Conservation (phyloP, 2,113 vertebrate genomes). For the Callipepla californica region DNA sequence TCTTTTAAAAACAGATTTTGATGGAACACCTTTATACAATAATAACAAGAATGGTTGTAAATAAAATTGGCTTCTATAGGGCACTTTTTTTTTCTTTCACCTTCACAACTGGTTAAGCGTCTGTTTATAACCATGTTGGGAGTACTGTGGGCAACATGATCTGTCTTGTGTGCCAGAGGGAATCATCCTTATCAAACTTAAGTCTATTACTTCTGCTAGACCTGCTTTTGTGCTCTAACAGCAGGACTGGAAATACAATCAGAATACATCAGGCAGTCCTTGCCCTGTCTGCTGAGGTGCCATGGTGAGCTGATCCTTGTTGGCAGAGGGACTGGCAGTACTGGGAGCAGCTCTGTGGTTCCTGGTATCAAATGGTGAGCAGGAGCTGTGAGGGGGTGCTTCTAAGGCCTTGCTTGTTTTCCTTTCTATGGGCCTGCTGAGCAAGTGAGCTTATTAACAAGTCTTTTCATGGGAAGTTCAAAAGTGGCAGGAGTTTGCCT, state of each 20-base stretch:
- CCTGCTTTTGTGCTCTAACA: not conserved
- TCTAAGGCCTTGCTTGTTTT: not conserved
- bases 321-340: rapidly evolving
- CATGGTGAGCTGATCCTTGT: not conserved
- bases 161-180: not conserved
- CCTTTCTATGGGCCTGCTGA: not conserved
- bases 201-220: not conserved
- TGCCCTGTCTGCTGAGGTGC: not conserved
- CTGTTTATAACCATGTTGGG: not conserved
- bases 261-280: not conserved
- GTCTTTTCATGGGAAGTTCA: not conserved
- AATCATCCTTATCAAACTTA: not conserved
- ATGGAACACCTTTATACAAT: not conserved
- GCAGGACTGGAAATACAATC: not conserved
- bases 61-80: not conserved
- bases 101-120: not conserved
- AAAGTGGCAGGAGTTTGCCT: conserved; percentile 12
- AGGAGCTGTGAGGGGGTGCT: not conserved
- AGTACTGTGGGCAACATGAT: not conserved
- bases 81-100: not conserved
- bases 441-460: conserved; percentile 31
- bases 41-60: not conserved
- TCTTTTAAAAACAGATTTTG: not conserved
- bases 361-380: not conserved
- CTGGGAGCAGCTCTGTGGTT: not conserved